Conservation (phyloP, 2,888 invertebrate genomes). For the Oligia fasciuncula region DNA sequence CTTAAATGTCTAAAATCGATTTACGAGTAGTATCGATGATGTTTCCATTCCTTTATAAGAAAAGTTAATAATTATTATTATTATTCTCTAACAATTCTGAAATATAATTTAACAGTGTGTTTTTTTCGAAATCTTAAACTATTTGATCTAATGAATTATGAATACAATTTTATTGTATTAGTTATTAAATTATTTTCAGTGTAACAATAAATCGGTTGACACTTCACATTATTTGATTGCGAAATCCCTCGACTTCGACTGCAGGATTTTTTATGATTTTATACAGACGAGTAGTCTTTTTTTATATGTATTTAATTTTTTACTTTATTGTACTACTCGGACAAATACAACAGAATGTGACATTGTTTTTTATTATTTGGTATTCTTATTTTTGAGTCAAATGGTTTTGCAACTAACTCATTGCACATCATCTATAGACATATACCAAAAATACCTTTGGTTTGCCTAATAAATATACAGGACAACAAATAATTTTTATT, state of each 20-base stretch:
- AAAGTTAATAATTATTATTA: conserved; percentile 34
- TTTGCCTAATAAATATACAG: not conserved
- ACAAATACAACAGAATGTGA: conserved; percentile 68
- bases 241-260: conserved; percentile 53
- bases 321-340: conserved; percentile 66
- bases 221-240: conserved; percentile 69
- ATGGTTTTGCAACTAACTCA: not conserved
- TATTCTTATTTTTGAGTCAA: conserved; percentile 35
- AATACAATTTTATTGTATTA: conserved; percentile 62
- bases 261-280: conserved; percentile 61
- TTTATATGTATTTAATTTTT: conserved; percentile 62
- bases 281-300: conserved; percentile 52
- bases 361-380: conserved; percentile 53
- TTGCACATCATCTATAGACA: not conserved
- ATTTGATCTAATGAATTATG: conserved; percentile 53
- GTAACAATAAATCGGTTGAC: conserved; percentile 75
- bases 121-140: conserved; percentile 55
- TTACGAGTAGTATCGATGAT: conserved; percentile 63
- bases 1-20: conserved; percentile 67
- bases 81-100: conserved; percentile 47
- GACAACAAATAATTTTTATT: not conserved
- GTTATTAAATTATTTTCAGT: conserved; percentile 77
- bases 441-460: not conserved
- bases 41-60: conserved; percentile 66
- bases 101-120: conserved; percentile 54